Percentiles rank a stretch among this genome's conserved stretches.
These are phyloP conservation scores for Squalus acanthias DNA, from an alignment of 2,797 vertebrate genomes.

Conservation along the genomic window DNA sequence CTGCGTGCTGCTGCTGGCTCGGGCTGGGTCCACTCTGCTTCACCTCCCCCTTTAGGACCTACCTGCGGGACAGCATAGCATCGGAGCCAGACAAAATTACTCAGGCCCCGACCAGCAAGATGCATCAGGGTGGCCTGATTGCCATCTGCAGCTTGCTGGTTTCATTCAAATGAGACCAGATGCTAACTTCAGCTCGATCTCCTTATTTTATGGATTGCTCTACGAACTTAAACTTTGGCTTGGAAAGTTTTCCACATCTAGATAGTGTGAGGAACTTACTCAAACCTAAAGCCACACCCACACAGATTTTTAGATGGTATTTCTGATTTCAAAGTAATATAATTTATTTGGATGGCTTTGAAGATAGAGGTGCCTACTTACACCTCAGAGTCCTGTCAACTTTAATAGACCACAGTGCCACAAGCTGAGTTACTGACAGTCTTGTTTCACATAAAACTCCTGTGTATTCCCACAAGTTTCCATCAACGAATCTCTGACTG, in stretches of 20 bases:
- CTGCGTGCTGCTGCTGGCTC: too few relatives aligned
- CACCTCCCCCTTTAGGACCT: neutral
- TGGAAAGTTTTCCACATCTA: neutral
- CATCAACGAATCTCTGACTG: neutral
- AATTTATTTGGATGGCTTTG: neutral
- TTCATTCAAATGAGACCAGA: neutral
- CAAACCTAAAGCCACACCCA: neutral
- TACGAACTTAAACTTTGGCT: neutral
- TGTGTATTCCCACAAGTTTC: neutral
- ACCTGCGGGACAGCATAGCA: too few relatives aligned
- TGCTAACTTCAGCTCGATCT: neutral
- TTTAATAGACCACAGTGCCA: neutral
- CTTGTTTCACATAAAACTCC: constrained; percentile 8
- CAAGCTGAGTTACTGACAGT: neutral
- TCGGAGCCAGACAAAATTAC: neutral
- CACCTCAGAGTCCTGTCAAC: neutral
- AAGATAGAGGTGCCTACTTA: neutral
- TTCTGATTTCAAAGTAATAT: neutral
- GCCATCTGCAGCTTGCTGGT: neutral
- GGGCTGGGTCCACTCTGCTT: neutral
- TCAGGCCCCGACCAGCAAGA: neutral
- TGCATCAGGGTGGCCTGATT: neutral
- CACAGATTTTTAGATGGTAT: neutral
- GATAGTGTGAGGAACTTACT: neutral
- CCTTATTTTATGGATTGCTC: neutral